A percentile compares a stretch with the other conserved stretches of the same genome.
Evolutionary conservation across 2,888 invertebrate genomes (phyloP).

Genomic region (Aplocera efformata): DNA sequence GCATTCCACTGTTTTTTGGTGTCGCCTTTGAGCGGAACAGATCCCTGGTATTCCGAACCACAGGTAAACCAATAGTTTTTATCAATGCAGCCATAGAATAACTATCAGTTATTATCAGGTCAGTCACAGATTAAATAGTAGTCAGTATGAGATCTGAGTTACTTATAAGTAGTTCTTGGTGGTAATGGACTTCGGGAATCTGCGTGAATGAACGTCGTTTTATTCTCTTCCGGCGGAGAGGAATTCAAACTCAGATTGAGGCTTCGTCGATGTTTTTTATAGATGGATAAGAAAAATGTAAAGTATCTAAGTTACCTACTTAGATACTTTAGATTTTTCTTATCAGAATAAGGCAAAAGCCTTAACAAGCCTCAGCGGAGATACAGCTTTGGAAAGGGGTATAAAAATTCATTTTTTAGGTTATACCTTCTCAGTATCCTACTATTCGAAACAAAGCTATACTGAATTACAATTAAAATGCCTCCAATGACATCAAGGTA

Average conservation of each 20-base stretch:
- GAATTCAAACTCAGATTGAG: constrained; percentile 13
- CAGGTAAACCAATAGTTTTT: constrained; percentile 3
- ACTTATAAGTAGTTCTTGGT: constrained; percentile 3
- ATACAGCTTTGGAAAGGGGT: too few relatives aligned
- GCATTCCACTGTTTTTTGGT: constrained; percentile 72
- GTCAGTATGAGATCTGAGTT: too few relatives aligned
- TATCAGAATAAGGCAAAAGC: too few relatives aligned
- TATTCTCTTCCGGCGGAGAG: constrained; percentile 15
- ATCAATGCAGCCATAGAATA: not conserved
- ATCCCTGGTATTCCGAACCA: constrained; percentile 43
- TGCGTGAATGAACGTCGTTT: constrained; percentile 13
- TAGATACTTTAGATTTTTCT: not conserved
- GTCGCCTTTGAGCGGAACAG: constrained; percentile 57
- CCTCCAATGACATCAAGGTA: too few relatives aligned
- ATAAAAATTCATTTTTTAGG: too few relatives aligned
- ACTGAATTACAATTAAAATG: too few relatives aligned
- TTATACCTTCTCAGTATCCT: too few relatives aligned
- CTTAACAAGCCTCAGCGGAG: too few relatives aligned
- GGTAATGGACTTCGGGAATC: constrained; percentile 16
- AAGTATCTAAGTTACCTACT: too few relatives aligned
- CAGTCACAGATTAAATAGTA: constrained; percentile 1
- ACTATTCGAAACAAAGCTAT: too few relatives aligned
- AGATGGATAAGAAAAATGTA: too few relatives aligned
- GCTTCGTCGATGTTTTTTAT: constrained; percentile 10
- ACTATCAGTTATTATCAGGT: not conserved